Evolutionary conservation across 2,797 vertebrate genomes (phyloP).

Genomic region (Rhinogobio ventralis): DNA sequence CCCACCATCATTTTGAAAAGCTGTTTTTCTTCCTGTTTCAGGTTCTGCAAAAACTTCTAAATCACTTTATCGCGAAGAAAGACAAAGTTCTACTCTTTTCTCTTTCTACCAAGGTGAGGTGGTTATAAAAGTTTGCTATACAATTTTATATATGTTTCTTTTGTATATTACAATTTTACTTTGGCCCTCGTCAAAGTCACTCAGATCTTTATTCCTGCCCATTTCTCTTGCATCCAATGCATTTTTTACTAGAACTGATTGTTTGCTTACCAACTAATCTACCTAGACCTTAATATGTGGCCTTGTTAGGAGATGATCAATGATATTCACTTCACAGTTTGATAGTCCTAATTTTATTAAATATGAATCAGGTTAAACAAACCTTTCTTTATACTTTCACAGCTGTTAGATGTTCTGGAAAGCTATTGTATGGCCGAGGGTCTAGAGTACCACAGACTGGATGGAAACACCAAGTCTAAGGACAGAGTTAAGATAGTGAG

Average conservation of each 20-base stretch:
- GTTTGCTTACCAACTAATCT: background rate
- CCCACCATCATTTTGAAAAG: background rate
- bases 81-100: slow-evolving; percentile 97
- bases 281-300: background rate
- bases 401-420: slow-evolving; percentile 92
- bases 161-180: background rate
- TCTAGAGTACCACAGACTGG: slow-evolving; percentile 90
- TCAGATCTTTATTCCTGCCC: too few relatives aligned
- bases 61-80: slow-evolving; percentile 84
- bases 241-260: too few relatives aligned
- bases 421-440: slow-evolving; percentile 94
- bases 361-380: background rate
- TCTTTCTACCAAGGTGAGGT: slow-evolving; percentile 91
- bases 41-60: slow-evolving; percentile 93
- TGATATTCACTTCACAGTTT: too few relatives aligned
- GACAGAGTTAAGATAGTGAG: slow-evolving; percentile 91
- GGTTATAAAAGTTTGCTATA: background rate
- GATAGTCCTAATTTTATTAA: background rate
- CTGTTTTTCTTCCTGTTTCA: slow-evolving; percentile 65
- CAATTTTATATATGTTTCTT: background rate
- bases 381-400: slow-evolving; percentile 6
- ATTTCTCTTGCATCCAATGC: too few relatives aligned
- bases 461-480: slow-evolving; percentile 92
- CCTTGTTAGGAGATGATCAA: background rate
- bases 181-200: too few relatives aligned